Conservation (phyloP, 2,797 vertebrate species). For the Sebastes cheni region DNA sequence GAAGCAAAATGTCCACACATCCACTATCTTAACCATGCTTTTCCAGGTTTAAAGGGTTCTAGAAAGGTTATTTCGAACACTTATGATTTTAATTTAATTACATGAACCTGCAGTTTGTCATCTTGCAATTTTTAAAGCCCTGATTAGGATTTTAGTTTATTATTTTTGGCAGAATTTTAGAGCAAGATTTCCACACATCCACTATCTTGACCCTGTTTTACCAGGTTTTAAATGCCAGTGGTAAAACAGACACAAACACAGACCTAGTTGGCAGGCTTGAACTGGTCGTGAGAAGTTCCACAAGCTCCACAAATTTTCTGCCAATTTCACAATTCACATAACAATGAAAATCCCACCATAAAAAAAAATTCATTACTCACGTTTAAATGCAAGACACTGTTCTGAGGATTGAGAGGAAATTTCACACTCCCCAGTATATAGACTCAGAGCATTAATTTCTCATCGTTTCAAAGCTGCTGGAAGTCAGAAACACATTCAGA, state of each 20-base stretch:
- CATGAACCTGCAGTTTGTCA: too few relatives aligned
- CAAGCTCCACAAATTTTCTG: neutral
- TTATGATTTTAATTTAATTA: too few relatives aligned
- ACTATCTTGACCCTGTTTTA: too few relatives aligned
- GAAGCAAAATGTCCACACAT: too few relatives aligned
- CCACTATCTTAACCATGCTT: too few relatives aligned
- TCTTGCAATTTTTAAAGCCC: too few relatives aligned
- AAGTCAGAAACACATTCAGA: constrained; percentile 28
- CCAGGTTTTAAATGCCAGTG: too few relatives aligned
- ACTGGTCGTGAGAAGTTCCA: neutral
- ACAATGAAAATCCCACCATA: constrained; percentile 6
- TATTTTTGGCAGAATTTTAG: too few relatives aligned
- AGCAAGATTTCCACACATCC: too few relatives aligned
- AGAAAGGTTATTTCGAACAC: too few relatives aligned
- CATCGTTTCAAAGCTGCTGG: constrained; percentile 37
- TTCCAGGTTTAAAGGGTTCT: too few relatives aligned
- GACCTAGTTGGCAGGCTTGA: neutral
- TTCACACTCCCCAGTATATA: neutral
- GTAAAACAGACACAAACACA: neutral
- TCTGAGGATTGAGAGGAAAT: constrained; percentile 17
- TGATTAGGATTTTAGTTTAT: too few relatives aligned
- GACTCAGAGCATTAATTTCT: constrained; percentile 31
- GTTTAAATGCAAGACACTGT: constrained; percentile 50
- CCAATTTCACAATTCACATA: constrained; percentile 4
- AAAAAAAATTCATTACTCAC: constrained; percentile 34